Conservation (phyloP, 2,797 vertebrate species). For the Poecilia velifera region DNA sequence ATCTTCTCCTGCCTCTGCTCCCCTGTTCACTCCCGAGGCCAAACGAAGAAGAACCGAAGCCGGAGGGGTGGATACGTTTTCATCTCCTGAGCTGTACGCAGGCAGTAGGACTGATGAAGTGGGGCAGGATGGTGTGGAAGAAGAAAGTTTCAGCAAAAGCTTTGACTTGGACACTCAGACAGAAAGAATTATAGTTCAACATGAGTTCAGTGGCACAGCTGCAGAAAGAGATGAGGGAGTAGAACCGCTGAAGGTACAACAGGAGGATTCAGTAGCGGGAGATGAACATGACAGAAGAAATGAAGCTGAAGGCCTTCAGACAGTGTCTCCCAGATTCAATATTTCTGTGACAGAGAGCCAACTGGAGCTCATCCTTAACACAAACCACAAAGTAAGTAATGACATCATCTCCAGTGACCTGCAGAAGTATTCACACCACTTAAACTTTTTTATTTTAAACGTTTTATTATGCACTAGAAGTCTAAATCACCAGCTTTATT, state of each 20-base stretch:
- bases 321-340: slow-evolving; percentile 67
- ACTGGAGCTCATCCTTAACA: slow-evolving; percentile 88
- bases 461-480: not conserved
- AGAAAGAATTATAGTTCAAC: slow-evolving; percentile 88
- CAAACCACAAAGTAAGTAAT: slow-evolving; percentile 80
- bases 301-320: slow-evolving; percentile 1
- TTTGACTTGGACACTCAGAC: slow-evolving; percentile 93
- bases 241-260: slow-evolving; percentile 5
- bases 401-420: slow-evolving; percentile 6
- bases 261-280: slow-evolving; percentile 11
- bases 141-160: slow-evolving; percentile 89
- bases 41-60: slow-evolving; percentile 70
- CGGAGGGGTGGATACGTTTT: slow-evolving; percentile 49
- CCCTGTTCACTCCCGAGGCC: slow-evolving; percentile 57
- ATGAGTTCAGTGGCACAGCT: slow-evolving; percentile 25
- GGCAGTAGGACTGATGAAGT: slow-evolving; percentile 34
- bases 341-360: slow-evolving; percentile 92
- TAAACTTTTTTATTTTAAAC: not conserved
- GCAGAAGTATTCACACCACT: not conserved
- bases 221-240: not conserved
- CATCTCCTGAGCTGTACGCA: slow-evolving; percentile 73
- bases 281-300: slow-evolving; percentile 18
- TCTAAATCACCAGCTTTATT: too few species aligned
- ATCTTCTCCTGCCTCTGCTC: slow-evolving; percentile 33
- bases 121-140: slow-evolving; percentile 25